Base-by-base conservation (phyloP, 2,888 invertebrate genomes). In the Nipponacmea schrenckii region DNA sequence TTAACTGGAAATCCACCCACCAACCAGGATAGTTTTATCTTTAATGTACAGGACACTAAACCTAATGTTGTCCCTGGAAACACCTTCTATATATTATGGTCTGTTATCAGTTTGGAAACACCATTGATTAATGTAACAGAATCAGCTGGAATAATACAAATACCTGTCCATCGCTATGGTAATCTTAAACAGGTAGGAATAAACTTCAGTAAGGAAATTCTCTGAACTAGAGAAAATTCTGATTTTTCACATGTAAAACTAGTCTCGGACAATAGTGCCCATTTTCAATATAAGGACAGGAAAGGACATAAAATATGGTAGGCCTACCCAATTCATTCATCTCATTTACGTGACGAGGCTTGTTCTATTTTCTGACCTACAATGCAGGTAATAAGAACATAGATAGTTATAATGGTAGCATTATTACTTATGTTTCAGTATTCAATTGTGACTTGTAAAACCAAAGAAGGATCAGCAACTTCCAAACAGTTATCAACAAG, bases 11-110 rank as follows among this genome's bases (percentile, higher is more conserved):
- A 80, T 62, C 75, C 75, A 15, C 56, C 77, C 3, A 74, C 74
- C 10, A 78, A 77, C 20, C 80, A 82, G 72, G 88, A 88, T 76
- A 80, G 79, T 68, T 85, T 86, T 74, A 81, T 81, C 65, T 88
- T 87, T 82, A 84, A 85, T 72, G 78, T 88, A 14, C 80, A 83
- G 73, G 87, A 87, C 78, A 81, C 81, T 44, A 82, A 82, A 67
- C 86, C 86, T 15, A 86, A 87, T 74, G 77, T 82, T 44, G 74
- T 88, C 0, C 76, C 83, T 17, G 83, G 82, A 50, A 86, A 85
- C 71, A 77, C 78, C 14, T 87, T 88, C 78, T 82, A 85, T 69
- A 81, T 88, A 67, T 79, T 77, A 50, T 88, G 88, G 88, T 83
- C 86, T 15, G 73, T 82, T 15, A 77, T 87, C 26, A 80, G 76